A percentile compares a stretch with the other conserved stretches of the same genome.
Evolutionary conservation across 2,888 invertebrate genomes (phyloP).

Genomic region (Ephialtes manifestator): DNA sequence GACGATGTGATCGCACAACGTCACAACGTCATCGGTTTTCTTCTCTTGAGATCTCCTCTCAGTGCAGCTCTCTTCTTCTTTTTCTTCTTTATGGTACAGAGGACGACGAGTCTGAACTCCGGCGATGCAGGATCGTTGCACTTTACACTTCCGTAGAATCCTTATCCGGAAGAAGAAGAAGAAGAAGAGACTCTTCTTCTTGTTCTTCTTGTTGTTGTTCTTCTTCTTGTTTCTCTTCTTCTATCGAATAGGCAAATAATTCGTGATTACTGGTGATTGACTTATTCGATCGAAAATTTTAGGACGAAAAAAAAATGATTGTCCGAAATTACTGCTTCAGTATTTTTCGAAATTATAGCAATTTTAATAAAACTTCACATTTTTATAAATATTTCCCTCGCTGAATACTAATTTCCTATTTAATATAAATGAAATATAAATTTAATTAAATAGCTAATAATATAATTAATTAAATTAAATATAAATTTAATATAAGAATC

Average conservation of each 20-base stretch:
- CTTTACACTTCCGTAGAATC: conserved; percentile 52
- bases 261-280: conserved; percentile 5
- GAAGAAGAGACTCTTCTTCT: neutral
- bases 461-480: too few species aligned
- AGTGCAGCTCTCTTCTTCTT: neutral
- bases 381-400: too few species aligned
- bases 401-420: too few species aligned
- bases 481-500: too few species aligned
- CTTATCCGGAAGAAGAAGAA: neutral
- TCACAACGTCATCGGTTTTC: conserved; percentile 44
- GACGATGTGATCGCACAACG: conserved; percentile 14
- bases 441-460: too few species aligned
- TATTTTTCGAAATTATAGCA: too few species aligned
- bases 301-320: too few species aligned
- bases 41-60: neutral
- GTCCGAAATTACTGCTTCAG: too few species aligned
- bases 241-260: neutral
- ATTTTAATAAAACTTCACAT: too few species aligned
- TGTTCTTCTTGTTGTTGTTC: neutral
- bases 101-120: neutral
- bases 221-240: neutral
- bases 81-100: neutral
- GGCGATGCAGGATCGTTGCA: conserved; percentile 44
- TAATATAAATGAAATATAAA: too few species aligned
- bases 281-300: too few species aligned